Evolutionary conservation across 2,113 vertebrate species (phyloP).

Genomic region (Tetraodon nigroviridis): DNA sequence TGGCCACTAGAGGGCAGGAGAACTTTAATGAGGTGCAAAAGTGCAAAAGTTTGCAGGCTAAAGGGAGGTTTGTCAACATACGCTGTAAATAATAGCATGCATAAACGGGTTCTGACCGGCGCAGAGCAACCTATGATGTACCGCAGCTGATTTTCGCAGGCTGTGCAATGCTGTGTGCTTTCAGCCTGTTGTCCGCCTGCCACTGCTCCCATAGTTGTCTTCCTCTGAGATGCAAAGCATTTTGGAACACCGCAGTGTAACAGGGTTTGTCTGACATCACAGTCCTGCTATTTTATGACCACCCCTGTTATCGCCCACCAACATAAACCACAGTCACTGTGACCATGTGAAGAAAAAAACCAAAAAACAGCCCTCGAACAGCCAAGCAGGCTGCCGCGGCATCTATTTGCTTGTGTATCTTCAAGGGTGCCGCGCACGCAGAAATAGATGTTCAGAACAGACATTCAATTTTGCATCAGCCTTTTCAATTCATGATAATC

Average conservation of each 20-base stretch:
- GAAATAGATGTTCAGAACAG: conserved; percentile 42
- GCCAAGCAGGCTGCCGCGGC: not conserved
- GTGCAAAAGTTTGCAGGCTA: not conserved
- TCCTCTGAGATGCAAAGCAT: too few relatives aligned
- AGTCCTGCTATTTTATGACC: conserved; percentile 28
- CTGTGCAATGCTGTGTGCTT: too few relatives aligned
- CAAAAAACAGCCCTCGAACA: not conserved
- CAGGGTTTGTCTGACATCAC: conserved; percentile 12
- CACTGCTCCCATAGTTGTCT: too few relatives aligned
- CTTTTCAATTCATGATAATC: conserved; percentile 66
- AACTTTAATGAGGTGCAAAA: conserved; percentile 31
- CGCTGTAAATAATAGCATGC: not conserved
- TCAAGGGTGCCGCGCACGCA: not conserved
- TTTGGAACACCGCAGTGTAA: not conserved
- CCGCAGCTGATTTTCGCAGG: too few relatives aligned
- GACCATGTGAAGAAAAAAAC: conserved; percentile 9
- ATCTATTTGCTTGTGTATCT: not conserved
- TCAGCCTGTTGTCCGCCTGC: too few relatives aligned
- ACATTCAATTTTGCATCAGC: conserved; percentile 52
- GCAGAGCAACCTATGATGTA: not conserved
- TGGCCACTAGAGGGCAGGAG: conserved; percentile 59
- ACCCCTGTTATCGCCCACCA: conserved; percentile 28
- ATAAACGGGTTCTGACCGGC: not conserved
- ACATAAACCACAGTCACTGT: conserved; percentile 22
- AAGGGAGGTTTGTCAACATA: not conserved